Base-by-base conservation (phyloP, 2,888 invertebrate genomes). In the Drosophila borborema region DNA sequence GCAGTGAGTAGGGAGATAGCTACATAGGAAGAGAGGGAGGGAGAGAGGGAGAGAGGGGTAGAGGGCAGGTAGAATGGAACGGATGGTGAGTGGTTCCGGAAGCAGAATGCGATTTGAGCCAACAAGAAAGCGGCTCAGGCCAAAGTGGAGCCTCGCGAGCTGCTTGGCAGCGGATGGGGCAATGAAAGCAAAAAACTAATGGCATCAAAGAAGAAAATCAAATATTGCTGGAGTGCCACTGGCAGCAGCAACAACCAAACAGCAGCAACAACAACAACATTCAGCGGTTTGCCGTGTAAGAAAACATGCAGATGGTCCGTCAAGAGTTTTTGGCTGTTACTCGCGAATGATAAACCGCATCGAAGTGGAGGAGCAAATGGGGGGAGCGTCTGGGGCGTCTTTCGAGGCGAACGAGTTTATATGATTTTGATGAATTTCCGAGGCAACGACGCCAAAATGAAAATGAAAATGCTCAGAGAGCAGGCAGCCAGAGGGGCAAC, bases 361-460 rank as follows among this genome's bases (percentile, higher is more conserved):
- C 18, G 49, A 14, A 31, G 49, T 31, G 28, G 49, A 31, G 40
- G 31, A 20, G 20, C 14, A 7, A 16, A 7, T 14, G 2, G 6
- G 16, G 14, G 38, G 7, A 9, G 64, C 4, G 46, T 16, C 9
- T 36, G 18, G 31, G 49, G n/a, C 58, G 64, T 71, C 72, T 77
- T 74, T 77, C 79, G 64, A 72, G 72, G 72, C 73, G 80, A 87
- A 87, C 85, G 87, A 89, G 90, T 86, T 86, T 88, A 86, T 88
- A 89, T 88, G 86, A 86, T 86, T 86, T 86, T 86, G 88, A 86
- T 86, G 86, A 89, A 86, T 86, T 88, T 86, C 90, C 88, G 88
- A 89, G 90, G 86, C 88, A 86, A 86, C 90, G 79, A 87, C 82
- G 89, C 89, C 85, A 89, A 86, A 86, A 89, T 86, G 85, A 85